Base-by-base conservation (phyloP, 2,888 invertebrate genomes). In the Lycocerus yunnanus region DNA sequence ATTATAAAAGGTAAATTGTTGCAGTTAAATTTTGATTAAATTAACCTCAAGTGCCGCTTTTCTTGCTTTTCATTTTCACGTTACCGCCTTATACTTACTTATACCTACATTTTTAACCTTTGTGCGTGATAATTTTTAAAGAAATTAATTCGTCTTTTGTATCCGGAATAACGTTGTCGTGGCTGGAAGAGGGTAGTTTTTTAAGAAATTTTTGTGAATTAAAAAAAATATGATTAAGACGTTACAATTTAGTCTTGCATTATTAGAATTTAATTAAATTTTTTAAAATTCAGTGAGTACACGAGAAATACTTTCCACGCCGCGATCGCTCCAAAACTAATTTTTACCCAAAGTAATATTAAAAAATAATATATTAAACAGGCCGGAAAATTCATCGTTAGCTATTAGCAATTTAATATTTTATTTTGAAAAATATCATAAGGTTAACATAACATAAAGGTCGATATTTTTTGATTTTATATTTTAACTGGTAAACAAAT, bases 11-110 rank as follows among this genome's bases (percentile, higher is more conserved):
- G 18, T 66, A 66, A 71, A 66, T 59, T 58, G 66, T 71, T 66
- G 66, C 66, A 71, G 66, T 71, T 71, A 66, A 71, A 66, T 66
- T 71, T 71, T 59, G 59, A 58, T 66, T 66, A 66, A 71, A 71
- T 71, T 71, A 66, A 59, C 59, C 58, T 59, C 59, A 66, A 71
- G 66, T 66, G 71, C 66, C 66, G 66, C 21, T 70, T 15, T 27
- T 24, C 27, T 69, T 69, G 43, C 63, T 61, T 63, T 63, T 69
- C 43, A 43, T 43, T 43, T 43, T 43, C 43, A 43, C 43, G 5
- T 43, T 43, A 43, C n/a, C 43, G n/a, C n/a, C 43, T 43, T 43
- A 27, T 27, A 10, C 10, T 10, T 10, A 27, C 43, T 43, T 43
- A 27, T 27, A 10, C 10, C 21, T 10, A 27, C 27, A 27, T n/a